Conservation (phyloP, 2,113 vertebrate species). For the Petroica traversi region DNA sequence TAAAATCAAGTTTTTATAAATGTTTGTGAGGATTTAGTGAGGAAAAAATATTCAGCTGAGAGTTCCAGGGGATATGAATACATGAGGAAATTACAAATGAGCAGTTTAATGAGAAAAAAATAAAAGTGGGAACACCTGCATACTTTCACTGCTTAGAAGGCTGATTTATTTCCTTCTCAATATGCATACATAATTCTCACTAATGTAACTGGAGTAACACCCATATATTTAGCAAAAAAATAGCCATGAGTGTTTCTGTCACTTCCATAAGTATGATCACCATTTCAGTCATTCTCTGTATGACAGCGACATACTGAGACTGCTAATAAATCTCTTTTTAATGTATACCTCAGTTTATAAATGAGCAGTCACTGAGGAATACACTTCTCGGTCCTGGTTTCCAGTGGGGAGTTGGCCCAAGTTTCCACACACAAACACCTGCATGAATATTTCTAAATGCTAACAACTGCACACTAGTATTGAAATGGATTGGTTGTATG, state of each 20-base stretch:
- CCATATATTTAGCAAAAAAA: slow-evolving; percentile 17
- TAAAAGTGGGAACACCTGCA: not conserved
- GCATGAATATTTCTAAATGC: not conserved
- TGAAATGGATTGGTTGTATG: not conserved
- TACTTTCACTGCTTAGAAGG: not conserved
- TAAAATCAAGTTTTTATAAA: not conserved
- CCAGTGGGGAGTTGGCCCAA: not conserved
- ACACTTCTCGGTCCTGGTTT: not conserved
- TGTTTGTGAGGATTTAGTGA: not conserved
- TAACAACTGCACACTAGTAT: not conserved
- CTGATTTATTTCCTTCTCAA: slow-evolving; percentile 11
- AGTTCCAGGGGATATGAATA: not conserved
- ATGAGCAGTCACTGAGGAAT: not conserved
- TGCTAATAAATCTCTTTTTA: slow-evolving; percentile 4
- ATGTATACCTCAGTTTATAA: slow-evolving; percentile 5
- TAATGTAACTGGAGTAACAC: not conserved
- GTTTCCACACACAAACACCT: not conserved
- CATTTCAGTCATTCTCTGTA: not conserved
- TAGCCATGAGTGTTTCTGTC: not conserved
- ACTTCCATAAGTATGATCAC: not conserved
- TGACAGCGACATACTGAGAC: not conserved
- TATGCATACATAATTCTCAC: not conserved
- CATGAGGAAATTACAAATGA: not conserved
- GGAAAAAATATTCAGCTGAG: not conserved
- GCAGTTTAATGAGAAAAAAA: slow-evolving; percentile 8